These are phyloP conservation scores for Muscicapa striata DNA, from an alignment of 2,797 vertebrate species.

Conservation along the genomic window DNA sequence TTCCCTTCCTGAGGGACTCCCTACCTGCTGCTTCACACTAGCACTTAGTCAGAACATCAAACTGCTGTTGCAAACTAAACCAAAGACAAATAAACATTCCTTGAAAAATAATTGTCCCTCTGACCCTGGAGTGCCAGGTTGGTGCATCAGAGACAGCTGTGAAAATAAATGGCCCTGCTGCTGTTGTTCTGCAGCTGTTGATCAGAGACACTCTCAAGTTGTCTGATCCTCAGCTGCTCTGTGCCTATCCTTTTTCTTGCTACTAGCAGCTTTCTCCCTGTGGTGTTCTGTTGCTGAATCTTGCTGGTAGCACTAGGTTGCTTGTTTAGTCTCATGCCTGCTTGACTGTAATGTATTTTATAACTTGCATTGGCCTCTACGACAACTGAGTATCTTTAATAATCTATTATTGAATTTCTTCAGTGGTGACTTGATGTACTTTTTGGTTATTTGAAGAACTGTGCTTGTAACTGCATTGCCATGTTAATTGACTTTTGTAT, in stretches of 20 bases:
- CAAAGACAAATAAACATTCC: slow-evolving; percentile 24
- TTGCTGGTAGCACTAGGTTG: not conserved
- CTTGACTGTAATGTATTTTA: not conserved
- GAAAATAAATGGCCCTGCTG: slow-evolving; percentile 12
- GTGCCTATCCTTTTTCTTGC: not conserved
- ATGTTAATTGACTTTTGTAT: not conserved
- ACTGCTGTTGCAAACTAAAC: not conserved
- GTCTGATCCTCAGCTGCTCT: not conserved
- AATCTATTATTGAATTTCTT: not conserved
- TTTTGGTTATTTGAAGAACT: not conserved
- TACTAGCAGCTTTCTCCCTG: not conserved
- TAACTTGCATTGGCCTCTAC: not conserved
- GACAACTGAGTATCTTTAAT: not conserved
- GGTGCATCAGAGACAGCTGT: slow-evolving; percentile 26
- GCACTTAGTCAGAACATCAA: not conserved
- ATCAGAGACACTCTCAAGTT: not conserved
- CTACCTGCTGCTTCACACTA: not conserved
- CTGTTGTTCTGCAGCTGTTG: not conserved
- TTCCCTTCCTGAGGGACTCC: not conserved
- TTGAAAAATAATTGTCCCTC: not conserved
- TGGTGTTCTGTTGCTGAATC: not conserved
- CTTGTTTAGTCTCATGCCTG: not conserved
- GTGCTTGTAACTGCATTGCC: not conserved
- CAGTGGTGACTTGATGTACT: not conserved
- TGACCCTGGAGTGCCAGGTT: not conserved